Base-by-base conservation (phyloP, 1,140 invertebrate genomes). In the Drosophila nasuta region DNA sequence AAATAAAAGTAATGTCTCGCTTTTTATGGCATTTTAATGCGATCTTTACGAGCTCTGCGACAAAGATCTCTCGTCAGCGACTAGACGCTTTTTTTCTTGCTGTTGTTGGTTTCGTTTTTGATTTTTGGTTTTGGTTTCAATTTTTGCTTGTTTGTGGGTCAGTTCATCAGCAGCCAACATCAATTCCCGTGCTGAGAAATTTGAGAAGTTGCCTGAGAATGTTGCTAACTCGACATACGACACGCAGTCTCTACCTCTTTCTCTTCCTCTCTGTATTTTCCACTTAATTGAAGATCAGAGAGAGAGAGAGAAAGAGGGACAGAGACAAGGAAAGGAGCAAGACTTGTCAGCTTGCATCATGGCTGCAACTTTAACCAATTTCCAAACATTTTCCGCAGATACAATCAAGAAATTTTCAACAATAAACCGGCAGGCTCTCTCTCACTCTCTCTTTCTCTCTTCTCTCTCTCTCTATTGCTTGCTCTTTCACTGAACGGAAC, bases 1-100 rank as follows among this genome's bases (percentile, higher is more conserved):
- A 81, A 86, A 66, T 69, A 82, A 87, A 74, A 88, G 80, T 85
- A 72, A 80, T 78, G 68, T 63, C 17, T 63, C 67, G 58, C 33
- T 68, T 77, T 88, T 82, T 72, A 87, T 81, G 71, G 69, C 64
- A 52, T 83, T 88, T 81, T 89, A 85, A 89, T 89, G 85, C 69
- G 68, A 83, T 79, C 85, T 83, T 81, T 76, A 89, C 49, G 67
- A 79, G 75, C 57, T 25, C 58, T 70, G 78, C 71, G 85, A 89
- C 85, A 79, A 89, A 82, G 73, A 86, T 86, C 74, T 63, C 43
- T 62, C 41, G 28, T n/a, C 33, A 17, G 11, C 28, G 45, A 58
- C 49, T 64, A 56, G 65, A 45, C 30, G 51, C 28, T 20, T 41
- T 6, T 20, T 43, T 4, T 2, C n/a, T 58, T 43, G 11, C 11